Base-by-base conservation (phyloP, 2,888 invertebrate genomes). In the Linnaemya vulpina region DNA sequence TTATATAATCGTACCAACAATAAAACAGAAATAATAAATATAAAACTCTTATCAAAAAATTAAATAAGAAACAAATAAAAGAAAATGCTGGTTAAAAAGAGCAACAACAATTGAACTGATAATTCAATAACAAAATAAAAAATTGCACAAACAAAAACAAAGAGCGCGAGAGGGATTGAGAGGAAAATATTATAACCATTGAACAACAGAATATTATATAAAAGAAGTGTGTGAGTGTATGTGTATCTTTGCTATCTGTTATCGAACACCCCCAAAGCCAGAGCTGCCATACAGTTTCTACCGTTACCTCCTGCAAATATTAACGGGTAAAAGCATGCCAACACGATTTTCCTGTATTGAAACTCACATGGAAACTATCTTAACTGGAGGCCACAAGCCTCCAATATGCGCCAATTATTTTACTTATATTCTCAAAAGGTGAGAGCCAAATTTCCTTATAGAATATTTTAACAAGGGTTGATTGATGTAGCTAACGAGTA, bases 31-130 rank as follows among this genome's bases (percentile, higher is more conserved):
- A 20, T 38, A 30, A 30, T 30, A 30, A 30, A 30, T 3, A 78
- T 10, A 17, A 77, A 62, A 55, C 35, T 20, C 75, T 81, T 81
- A 81, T 81, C 81, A 25, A 13, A 67, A 74, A 75, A 70, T 38
- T 60, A 51, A 40, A 46, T 13, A 17, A 35, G 40, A 40, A 49
- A 40, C 20, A 20, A 58, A 20, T 17, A 51, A n/a, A n/a, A 60
- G 51, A 40, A 58, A 55, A 62, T 81, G 68, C 80, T 81, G 81
- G 68, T 75, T 46, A 73, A 40, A 55, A 60, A 51, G 10, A 60
- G 49, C n/a, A 74, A 62, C 17, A 70, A 63, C 9, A 73, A 60
- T 25, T 4, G 17, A 25, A 80, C 58, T 60, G 74, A 74, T 40
- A 55, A 55, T 43, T 75, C 40, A 9, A 65, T 43, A 60, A n/a